These are phyloP conservation scores for Phenganax marumi DNA, from an alignment of 92 coral and sea anemone genomes.

Conservation along the genomic window DNA sequence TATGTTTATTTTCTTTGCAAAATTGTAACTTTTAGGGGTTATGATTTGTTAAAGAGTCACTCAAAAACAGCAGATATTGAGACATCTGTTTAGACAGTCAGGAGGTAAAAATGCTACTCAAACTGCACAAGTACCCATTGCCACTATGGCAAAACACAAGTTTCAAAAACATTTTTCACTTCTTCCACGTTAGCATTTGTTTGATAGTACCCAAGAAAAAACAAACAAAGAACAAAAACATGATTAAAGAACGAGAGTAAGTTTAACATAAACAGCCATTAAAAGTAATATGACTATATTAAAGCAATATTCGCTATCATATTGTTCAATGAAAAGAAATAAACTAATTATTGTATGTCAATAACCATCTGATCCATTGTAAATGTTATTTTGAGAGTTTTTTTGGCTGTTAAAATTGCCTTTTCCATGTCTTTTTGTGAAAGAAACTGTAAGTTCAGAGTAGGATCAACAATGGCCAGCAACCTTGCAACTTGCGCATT, in stretches of 20 bases:
- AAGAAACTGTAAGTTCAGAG: background rate
- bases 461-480: background rate
- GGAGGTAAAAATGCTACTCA: too few relatives aligned
- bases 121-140: too few relatives aligned
- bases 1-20: too few relatives aligned
- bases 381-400: background rate
- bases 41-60: too few relatives aligned
- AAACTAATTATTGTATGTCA: background rate
- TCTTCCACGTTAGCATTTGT: too few relatives aligned
- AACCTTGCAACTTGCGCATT: background rate
- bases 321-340: background rate
- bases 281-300: background rate
- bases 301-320: background rate
- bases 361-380: constrained; percentile 8
- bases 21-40: too few relatives aligned
- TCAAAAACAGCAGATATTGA: too few relatives aligned
- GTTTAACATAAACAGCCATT: background rate
- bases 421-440: background rate
- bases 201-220: too few relatives aligned
- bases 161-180: too few relatives aligned
- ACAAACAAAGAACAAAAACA: too few relatives aligned
- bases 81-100: too few relatives aligned
- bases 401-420: background rate
- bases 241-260: background rate
- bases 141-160: too few relatives aligned